Percentiles rank a stretch among this genome's conserved stretches.
Conservation (phyloP, 1,140 invertebrate genomes). For the Akabosia matsudoensis region DNA sequence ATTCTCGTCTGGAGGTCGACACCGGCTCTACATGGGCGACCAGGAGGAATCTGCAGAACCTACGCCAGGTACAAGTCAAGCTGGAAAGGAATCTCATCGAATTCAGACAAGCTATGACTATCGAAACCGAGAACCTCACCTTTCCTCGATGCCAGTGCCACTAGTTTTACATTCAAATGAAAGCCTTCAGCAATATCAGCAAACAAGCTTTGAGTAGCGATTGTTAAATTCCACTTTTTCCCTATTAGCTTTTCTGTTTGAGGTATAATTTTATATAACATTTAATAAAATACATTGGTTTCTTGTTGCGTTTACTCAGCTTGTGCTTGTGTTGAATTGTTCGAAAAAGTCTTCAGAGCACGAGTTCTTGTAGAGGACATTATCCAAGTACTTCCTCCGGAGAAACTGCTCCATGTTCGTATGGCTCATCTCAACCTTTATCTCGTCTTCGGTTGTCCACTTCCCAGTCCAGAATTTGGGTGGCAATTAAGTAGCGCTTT, state of each 20-base stretch:
- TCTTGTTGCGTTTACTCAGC: slow-evolving; percentile 53
- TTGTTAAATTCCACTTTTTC: too few species aligned
- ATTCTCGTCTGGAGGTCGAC: background rate
- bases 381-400: slow-evolving; percentile 62
- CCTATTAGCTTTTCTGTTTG: background rate
- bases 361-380: slow-evolving; percentile 63
- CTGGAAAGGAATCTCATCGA: too few species aligned
- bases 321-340: slow-evolving; percentile 72
- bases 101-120: too few species aligned
- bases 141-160: background rate
- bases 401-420: slow-evolving; percentile 66
- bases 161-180: too few species aligned
- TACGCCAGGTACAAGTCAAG: background rate
- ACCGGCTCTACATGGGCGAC: background rate
- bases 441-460: slow-evolving; percentile 53
- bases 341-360: slow-evolving; percentile 67
- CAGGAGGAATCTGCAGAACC: background rate
- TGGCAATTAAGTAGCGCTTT: slow-evolving; percentile 52
- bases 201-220: too few species aligned
- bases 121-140: too few species aligned
- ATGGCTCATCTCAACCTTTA: slow-evolving; percentile 48
- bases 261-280: background rate
- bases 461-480: slow-evolving; percentile 57
- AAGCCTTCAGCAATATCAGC: too few species aligned
- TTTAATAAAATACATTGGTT: background rate